phyloP scores from a whole-genome alignment of 2,888 invertebrate species.

The Mimumesa dahlbomi region DNA sequence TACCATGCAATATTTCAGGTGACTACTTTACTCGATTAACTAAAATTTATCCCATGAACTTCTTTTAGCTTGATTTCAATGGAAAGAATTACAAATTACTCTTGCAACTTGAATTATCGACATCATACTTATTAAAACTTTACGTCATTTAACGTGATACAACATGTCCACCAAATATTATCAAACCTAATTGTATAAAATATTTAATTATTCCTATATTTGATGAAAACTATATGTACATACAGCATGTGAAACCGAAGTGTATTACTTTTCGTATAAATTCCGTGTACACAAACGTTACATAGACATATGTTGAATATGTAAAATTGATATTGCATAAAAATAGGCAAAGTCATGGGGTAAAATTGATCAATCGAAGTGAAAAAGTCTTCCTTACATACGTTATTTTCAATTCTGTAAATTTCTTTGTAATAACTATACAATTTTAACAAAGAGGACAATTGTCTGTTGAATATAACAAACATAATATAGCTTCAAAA shows the following conservation, averaged over 20 bases:
- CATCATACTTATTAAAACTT: no score
- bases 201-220: no score
- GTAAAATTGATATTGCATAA: conserved; percentile 23
- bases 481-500: conserved; percentile 25
- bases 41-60: conserved; percentile 28
- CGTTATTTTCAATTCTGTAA: conserved; percentile 13
- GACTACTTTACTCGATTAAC: conserved; percentile 36
- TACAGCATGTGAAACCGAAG: neutral
- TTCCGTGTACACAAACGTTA: conserved; percentile 3
- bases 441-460: conserved; percentile 12
- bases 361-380: conserved; percentile 33
- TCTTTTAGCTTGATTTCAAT: conserved; percentile 21
- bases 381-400: conserved; percentile 27
- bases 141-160: no score
- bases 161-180: no score
- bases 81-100: neutral
- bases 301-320: conserved; percentile 9
- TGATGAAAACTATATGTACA: no score
- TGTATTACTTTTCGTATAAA: conserved; percentile 5
- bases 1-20: conserved; percentile 35
- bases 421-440: conserved; percentile 34
- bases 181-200: no score
- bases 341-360: conserved; percentile 32
- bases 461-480: conserved; percentile 29
- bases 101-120: no score